Evolutionary conservation across 35 echinoderm and acorn worm species (phyloP), one percentile per base, ranked within the genome.

Genomic region (Patiria miniata): DNA sequence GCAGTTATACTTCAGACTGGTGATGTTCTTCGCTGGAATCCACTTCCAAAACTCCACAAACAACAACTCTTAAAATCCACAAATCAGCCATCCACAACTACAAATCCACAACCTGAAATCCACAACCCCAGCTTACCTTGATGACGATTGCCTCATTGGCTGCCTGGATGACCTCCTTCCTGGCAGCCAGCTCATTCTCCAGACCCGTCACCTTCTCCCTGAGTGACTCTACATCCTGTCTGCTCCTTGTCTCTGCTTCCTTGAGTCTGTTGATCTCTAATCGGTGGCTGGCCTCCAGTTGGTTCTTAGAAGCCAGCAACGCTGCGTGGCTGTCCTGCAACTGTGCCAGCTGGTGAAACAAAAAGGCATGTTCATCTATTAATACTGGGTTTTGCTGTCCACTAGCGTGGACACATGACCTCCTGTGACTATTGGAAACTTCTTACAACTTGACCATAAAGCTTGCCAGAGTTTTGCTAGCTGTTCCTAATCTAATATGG

Each of bases 101-200:
- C 58, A 47, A 47, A 47, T 47, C 42, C 42, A 4, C 4, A 12
- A 47, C 12, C 42, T 44, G 32, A 80, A 80, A 80, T 47, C 9
- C 47, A 36, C 39, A 21, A 47, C 17, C 21, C 22, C 21, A 40
- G 23, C 73, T 78, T 47, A 99, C 96, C 90, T 99, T 99, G 19
- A 99, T 95, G 33, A 99, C 93, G 19, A 92, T 84, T 36, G 93
- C 90, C 79, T 99, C 92, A 84, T 99, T 99, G 22, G 89, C 90
- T 40, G 96, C 96, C 26, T 95, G 73, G n/a, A 99, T 81, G 1
- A 95, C 89, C 52, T 99, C 89, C 55, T 92, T 90, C 57, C 88
- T 80, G 0, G 93, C 93, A 29, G 12, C 17, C n/a, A 94, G 83
- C 40, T 99, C 93, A 81, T 83, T 68, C 55, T 99, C 78, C 61